Conservation (phyloP, 2,888 invertebrate genomes). For the Germaria angustata region DNA sequence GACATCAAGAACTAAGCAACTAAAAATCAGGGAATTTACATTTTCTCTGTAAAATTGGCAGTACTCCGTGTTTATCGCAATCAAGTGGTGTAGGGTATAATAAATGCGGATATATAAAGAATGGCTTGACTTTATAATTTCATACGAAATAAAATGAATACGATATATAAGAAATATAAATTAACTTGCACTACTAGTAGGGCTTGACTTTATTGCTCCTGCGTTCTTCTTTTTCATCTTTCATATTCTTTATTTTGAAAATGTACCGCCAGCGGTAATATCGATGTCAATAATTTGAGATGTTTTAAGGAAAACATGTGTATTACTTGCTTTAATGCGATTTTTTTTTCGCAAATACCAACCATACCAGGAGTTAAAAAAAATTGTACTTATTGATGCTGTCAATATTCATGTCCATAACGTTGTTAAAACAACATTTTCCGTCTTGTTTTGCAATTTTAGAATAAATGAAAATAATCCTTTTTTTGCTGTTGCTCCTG, state of each 20-base stretch:
- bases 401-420: constrained; percentile 65
- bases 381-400: constrained; percentile 55
- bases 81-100: constrained; percentile 5
- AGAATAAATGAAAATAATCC: constrained; percentile 40
- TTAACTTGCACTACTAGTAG: constrained; percentile 44
- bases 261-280: constrained; percentile 58
- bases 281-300: constrained; percentile 63
- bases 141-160: not conserved
- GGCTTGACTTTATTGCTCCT: constrained; percentile 21
- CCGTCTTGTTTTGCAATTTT: constrained; percentile 15
- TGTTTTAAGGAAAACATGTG: constrained; percentile 58
- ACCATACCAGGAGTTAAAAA: not conserved
- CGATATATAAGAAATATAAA: constrained; percentile 37
- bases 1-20: no score
- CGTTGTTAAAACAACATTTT: constrained; percentile 55
- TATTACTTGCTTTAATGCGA: constrained; percentile 47
- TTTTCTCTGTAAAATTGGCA: no score
- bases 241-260: constrained; percentile 14
- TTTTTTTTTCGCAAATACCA: not conserved
- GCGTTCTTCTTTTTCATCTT: not conserved
- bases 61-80: not conserved
- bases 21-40: no score
- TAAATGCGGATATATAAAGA: constrained; percentile 19
- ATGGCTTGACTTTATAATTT: not conserved
- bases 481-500: not conserved